A percentile compares a stretch with the other conserved stretches of the same genome.
Evolutionary conservation across 1,140 invertebrate species (phyloP).

Genomic region (Anoplolepis gracilipes): DNA sequence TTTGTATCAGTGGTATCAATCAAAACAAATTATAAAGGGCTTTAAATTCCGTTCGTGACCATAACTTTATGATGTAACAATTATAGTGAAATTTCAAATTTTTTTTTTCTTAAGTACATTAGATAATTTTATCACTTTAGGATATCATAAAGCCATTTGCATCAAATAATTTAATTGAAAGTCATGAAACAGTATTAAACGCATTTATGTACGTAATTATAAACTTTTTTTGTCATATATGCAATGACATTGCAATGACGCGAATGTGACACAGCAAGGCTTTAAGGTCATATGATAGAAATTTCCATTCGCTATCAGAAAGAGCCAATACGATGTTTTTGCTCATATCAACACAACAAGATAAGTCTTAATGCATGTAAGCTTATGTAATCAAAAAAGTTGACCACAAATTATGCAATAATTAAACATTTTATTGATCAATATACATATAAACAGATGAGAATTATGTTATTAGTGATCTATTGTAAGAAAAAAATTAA

Average conservation of each 20-base stretch:
- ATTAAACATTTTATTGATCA: slow-evolving; percentile 33
- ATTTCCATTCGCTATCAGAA: slow-evolving; percentile 36
- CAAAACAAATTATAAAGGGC: slow-evolving; percentile 81
- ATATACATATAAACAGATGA: neutral
- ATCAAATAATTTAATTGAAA: slow-evolving; percentile 31
- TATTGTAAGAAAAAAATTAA: neutral
- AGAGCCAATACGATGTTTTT: slow-evolving; percentile 36
- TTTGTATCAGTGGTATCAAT: slow-evolving; percentile 82
- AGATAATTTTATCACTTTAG: slow-evolving; percentile 7
- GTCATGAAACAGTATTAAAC: neutral
- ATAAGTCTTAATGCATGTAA: slow-evolving; percentile 4
- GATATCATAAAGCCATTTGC: neutral
- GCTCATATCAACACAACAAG: neutral
- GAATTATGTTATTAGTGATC: neutral
- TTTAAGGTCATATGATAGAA: slow-evolving; percentile 26
- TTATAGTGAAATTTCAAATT: slow-evolving; percentile 35
- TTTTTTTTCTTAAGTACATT: slow-evolving; percentile 27
- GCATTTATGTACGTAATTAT: neutral
- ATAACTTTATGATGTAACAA: slow-evolving; percentile 35
- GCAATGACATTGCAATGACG: slow-evolving; percentile 14
- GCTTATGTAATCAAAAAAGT: slow-evolving; percentile 15
- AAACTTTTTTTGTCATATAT: neutral
- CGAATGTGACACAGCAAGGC: neutral
- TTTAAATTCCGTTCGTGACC: slow-evolving; percentile 81
- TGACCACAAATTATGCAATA: neutral